Evolutionary conservation across 2,888 invertebrate species (phyloP).

Genomic region (Megalurothrips usitatus): DNA sequence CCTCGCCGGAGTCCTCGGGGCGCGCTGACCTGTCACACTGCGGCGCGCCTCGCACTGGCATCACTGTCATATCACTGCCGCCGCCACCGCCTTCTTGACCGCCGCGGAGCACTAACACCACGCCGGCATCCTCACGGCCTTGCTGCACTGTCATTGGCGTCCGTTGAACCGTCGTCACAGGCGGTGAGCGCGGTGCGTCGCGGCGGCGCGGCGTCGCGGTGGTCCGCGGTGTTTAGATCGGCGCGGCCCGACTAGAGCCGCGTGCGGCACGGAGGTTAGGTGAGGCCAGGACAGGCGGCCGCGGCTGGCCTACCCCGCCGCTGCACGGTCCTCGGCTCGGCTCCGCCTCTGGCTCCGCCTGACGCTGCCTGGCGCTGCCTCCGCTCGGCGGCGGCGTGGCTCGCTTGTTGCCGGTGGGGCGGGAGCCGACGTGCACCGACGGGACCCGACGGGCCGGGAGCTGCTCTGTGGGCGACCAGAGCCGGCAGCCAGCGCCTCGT

Average conservation of each 20-base stretch:
- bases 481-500: background rate
- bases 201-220: background rate
- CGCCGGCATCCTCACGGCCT: background rate
- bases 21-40: no score
- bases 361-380: background rate
- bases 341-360: background rate
- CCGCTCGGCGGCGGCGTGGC: slow-evolving; percentile 7
- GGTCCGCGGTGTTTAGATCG: background rate
- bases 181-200: background rate
- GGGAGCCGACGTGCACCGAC: no score
- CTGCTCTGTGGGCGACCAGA: background rate
- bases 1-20: no score
- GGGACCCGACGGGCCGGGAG: no score
- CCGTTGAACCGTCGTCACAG: background rate
- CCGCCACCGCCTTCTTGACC: background rate
- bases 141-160: background rate
- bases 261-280: background rate
- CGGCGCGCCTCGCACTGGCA: no score
- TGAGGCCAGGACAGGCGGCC: background rate
- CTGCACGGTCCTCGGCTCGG: background rate
- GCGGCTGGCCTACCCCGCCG: background rate
- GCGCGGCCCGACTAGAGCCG: background rate
- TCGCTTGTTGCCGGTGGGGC: background rate
- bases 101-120: background rate
- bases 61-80: no score